These are phyloP conservation scores for Grapholita molesta DNA, from an alignment of 1,140 invertebrate species.

Conservation along the genomic window DNA sequence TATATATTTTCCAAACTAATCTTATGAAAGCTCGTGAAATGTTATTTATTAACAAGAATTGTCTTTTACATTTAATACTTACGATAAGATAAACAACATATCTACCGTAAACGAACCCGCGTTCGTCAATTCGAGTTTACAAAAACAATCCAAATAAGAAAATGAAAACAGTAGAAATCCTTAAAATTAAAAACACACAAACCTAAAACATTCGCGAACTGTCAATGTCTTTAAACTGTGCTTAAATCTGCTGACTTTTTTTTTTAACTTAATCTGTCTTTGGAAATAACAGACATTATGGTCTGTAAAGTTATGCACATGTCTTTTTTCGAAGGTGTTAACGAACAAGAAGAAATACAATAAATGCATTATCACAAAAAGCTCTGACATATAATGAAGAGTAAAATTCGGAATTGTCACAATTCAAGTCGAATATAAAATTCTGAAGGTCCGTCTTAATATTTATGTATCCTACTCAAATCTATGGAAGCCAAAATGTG, in stretches of 20 bases:
- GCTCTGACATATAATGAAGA: not conserved
- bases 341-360: slow-evolving; percentile 20
- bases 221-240: slow-evolving; percentile 69
- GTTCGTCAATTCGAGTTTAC: slow-evolving; percentile 8
- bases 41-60: slow-evolving; percentile 63
- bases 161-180: slow-evolving; percentile 24
- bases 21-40: slow-evolving; percentile 72
- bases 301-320: slow-evolving; percentile 28
- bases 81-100: slow-evolving; percentile 27
- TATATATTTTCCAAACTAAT: slow-evolving; percentile 71
- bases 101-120: slow-evolving; percentile 26
- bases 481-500: slow-evolving; percentile 72
- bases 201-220: slow-evolving; percentile 55
- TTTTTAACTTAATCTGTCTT: slow-evolving; percentile 29
- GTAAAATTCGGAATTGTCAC: slow-evolving; percentile 20
- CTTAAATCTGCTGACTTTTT: slow-evolving; percentile 34
- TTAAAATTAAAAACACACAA: slow-evolving; percentile 62
- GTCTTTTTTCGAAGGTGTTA: slow-evolving; percentile 23
- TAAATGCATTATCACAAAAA: slow-evolving; percentile 45
- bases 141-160: slow-evolving; percentile 30
- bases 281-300: slow-evolving; percentile 30
- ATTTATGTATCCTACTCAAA: slow-evolving; percentile 45
- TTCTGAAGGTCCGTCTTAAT: slow-evolving; percentile 35
- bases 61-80: slow-evolving; percentile 66
- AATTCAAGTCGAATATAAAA: slow-evolving; percentile 62